These are phyloP conservation scores for Caenorhabditis becei DNA, from an alignment of 2,888 invertebrate genomes.

Conservation along the genomic window DNA sequence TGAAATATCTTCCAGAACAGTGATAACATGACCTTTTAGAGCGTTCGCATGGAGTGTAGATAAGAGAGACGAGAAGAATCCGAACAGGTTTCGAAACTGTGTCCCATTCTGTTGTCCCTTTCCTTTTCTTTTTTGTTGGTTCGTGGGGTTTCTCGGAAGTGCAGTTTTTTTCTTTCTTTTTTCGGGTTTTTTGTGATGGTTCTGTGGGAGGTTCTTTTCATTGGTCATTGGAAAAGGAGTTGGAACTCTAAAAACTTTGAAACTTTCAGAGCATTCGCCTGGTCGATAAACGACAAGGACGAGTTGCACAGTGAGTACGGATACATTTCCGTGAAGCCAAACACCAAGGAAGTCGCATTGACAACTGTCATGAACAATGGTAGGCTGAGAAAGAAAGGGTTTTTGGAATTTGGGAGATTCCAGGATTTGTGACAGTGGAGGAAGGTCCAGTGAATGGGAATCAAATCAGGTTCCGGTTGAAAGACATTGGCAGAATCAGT, in stretches of 20 bases:
- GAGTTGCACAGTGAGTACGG: constrained; percentile 81
- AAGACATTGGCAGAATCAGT: constrained; percentile 81
- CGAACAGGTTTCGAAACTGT: constrained; percentile 52
- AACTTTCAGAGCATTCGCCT: constrained; percentile 78
- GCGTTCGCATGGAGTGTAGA: constrained; percentile 71
- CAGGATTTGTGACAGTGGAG: constrained; percentile 81
- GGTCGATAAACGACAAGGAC: constrained; percentile 80
- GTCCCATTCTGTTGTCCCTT: constrained; percentile 16
- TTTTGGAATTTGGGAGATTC: no score
- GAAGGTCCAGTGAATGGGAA: constrained; percentile 77
- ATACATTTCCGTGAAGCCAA: constrained; percentile 78
- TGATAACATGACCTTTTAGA: constrained; percentile 62
- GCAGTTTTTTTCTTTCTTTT: background rate
- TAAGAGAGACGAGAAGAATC: constrained; percentile 53
- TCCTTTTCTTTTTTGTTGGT: constrained; percentile 1
- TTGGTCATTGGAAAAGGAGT: background rate
- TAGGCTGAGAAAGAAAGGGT: no score
- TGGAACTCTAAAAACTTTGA: background rate
- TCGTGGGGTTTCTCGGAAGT: background rate
- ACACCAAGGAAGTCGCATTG: constrained; percentile 76
- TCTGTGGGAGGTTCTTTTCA: background rate
- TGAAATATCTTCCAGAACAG: background rate
- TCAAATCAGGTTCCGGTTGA: constrained; percentile 75
- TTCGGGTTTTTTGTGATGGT: background rate
- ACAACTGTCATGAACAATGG: constrained; percentile 82